These are phyloP conservation scores for Micromussa lordhowensis DNA, from an alignment of 92 coral and sea anemone species.

Conservation along the genomic window DNA sequence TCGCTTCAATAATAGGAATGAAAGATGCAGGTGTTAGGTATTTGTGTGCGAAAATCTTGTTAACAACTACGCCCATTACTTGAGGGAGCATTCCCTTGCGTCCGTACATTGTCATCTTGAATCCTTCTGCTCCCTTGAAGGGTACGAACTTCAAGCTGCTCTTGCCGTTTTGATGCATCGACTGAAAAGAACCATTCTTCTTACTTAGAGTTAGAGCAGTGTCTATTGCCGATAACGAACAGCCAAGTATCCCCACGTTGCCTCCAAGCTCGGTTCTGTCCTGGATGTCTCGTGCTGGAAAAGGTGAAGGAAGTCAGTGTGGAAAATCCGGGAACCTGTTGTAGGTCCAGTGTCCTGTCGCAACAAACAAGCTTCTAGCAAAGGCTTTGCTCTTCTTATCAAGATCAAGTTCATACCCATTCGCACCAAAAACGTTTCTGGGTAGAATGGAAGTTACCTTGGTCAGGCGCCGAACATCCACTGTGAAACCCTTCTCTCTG, in stretches of 20 bases:
- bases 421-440: not conserved
- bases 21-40: slow-evolving; percentile 35
- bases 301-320: slow-evolving; percentile 53
- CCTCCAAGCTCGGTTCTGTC: slow-evolving; percentile 12
- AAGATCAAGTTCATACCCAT: slow-evolving; percentile 47
- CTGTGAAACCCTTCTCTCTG: slow-evolving; percentile 37
- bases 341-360: slow-evolving; percentile 59
- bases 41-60: slow-evolving; percentile 40
- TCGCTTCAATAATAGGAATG: slow-evolving; percentile 21
- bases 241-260: slow-evolving; percentile 50
- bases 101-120: slow-evolving; percentile 54
- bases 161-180: not conserved
- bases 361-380: slow-evolving; percentile 36
- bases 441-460: slow-evolving; percentile 29
- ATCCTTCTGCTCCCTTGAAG: slow-evolving; percentile 43
- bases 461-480: slow-evolving; percentile 20
- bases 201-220: slow-evolving; percentile 37
- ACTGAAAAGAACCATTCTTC: slow-evolving; percentile 34
- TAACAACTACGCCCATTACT: slow-evolving; percentile 42
- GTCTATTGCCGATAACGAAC: slow-evolving; percentile 52
- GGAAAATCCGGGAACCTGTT: slow-evolving; percentile 50
- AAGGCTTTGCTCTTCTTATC: slow-evolving; percentile 16
- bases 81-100: slow-evolving; percentile 51
- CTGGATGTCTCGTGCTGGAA: slow-evolving; percentile 34
- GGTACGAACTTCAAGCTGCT: slow-evolving; percentile 25